Base-by-base conservation (phyloP, 2,888 invertebrate genomes). In the Zele albiditarsus region DNA sequence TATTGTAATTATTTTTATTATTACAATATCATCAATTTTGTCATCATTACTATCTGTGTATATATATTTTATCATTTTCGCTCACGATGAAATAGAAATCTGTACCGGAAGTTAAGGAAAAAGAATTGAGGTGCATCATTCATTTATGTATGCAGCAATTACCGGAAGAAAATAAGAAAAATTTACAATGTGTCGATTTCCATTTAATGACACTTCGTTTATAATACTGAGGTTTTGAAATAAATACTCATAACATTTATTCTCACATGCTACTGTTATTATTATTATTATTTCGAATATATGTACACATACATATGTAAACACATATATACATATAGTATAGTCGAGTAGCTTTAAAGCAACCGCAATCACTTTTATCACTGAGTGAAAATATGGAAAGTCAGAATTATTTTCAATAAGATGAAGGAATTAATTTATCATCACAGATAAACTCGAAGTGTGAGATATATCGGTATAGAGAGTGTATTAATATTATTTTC, bases 1-100 rank as follows among this genome's bases (percentile, higher is more conserved):
- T 31, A 49, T 71, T 16, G 28, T 31, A 28, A 71, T 63, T 31
- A 49, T 71, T 16, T 20, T 31, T 27, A 71, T 65, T 20, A 53
- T 62, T 38, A 12, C 12, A 12, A 38, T 14, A 46, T 31, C 10
- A 31, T 49, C 20, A 71, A 46, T 28, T 60, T 60, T 14, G 62
- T 65, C 20, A 33, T 62, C 28, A 49, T 62, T 42, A n/a, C 6
- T 12, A 38, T 38, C 5, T 38, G 38, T 38, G 38, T 38, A 49
- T 38, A 57, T 31, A 4, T 23, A 16, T 16, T n/a, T 67, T 67
- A 49, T 57, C 69, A 57, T 58, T 46, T 57, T 69, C n/a, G 53
- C 31, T 33, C 53, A 76, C 79, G 79, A 80, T 80, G 83, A 84
- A 85, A 82, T 84, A 84, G 84, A 84, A 84, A 84, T 84, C 82